A percentile compares a stretch with the other conserved stretches of the same genome.
phyloP scores from a whole-genome alignment of 64 coral and sea anemone genomes.

The Hydrozoanthus tunicans region DNA sequence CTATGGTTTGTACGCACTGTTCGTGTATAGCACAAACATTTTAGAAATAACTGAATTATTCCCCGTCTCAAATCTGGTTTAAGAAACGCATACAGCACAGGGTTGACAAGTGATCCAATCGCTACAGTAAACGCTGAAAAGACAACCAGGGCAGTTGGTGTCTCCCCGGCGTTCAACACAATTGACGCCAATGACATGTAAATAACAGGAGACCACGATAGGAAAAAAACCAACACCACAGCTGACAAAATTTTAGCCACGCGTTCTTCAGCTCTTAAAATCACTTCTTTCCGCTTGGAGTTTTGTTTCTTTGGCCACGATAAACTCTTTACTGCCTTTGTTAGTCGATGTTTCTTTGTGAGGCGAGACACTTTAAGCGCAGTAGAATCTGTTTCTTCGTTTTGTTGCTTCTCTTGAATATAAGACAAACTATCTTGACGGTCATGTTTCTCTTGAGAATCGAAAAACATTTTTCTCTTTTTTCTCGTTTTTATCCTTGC shows the following conservation, averaged over 20 bases:
- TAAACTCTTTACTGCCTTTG: not conserved
- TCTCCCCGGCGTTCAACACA: not conserved
- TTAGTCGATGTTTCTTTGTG: not conserved
- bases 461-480: not conserved
- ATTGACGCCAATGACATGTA: slow-evolving; percentile 32
- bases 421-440: no score
- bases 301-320: not conserved
- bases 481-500: not conserved
- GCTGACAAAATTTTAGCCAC: slow-evolving; percentile 30
- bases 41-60: slow-evolving; percentile 1
- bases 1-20: no score
- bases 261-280: slow-evolving; percentile 37
- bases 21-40: not conserved
- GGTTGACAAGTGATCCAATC: slow-evolving; percentile 27
- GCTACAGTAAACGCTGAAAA: slow-evolving; percentile 50
- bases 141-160: not conserved
- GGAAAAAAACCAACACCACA: slow-evolving; percentile 33
- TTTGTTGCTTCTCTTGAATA: not conserved
- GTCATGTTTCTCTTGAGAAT: not conserved
- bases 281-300: not conserved
- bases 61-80: slow-evolving; percentile 30
- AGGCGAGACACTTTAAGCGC: not conserved
- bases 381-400: not conserved
- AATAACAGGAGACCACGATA: slow-evolving; percentile 46
- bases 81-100: slow-evolving; percentile 26